Evolutionary conservation across 2,888 invertebrate species (phyloP), one percentile per base, ranked within the genome.

Genomic region (Pteria penguin): DNA sequence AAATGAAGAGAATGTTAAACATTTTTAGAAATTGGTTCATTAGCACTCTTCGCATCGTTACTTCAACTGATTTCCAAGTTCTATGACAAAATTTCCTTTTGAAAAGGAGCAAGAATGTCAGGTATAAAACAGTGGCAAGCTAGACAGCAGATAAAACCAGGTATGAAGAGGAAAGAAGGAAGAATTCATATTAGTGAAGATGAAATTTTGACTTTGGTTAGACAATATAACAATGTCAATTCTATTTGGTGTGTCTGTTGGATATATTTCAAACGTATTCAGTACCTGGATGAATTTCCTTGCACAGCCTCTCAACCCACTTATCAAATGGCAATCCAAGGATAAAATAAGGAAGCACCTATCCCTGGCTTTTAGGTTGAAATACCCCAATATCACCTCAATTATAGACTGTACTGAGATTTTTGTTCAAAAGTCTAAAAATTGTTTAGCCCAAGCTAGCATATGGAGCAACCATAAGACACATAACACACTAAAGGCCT

Each of bases 351-450:
- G n/a, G n/a, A n/a, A n/a, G n/a, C n/a, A n/a, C n/a, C n/a, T n/a
- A n/a, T n/a, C n/a, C n/a, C n/a, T n/a, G n/a, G n/a, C n/a, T n/a
- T 65, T 65, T 65, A 67, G 54, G 18, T 22, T 67, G 5, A 67
- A 67, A 52, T 67, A 67, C n/a, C 66, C 66, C 24, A 54, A 67
- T 2, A 67, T 29, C 3, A n/a, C n/a, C n/a, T n/a, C n/a, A n/a
- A n/a, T n/a, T n/a, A n/a, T n/a, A n/a, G n/a, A n/a, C n/a, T n/a
- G n/a, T n/a, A n/a, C n/a, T n/a, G n/a, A n/a, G n/a, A n/a, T n/a
- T n/a, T n/a, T n/a, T n/a, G n/a, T n/a, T n/a, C n/a, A n/a, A n/a
- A n/a, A n/a, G n/a, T n/a, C n/a, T n/a, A n/a, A n/a, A n/a, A n/a
- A n/a, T n/a, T n/a, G n/a, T n/a, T n/a, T n/a, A n/a, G n/a, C n/a